Evolutionary conservation across 1,140 invertebrate species (phyloP).

Genomic region (Limonius californicus): DNA sequence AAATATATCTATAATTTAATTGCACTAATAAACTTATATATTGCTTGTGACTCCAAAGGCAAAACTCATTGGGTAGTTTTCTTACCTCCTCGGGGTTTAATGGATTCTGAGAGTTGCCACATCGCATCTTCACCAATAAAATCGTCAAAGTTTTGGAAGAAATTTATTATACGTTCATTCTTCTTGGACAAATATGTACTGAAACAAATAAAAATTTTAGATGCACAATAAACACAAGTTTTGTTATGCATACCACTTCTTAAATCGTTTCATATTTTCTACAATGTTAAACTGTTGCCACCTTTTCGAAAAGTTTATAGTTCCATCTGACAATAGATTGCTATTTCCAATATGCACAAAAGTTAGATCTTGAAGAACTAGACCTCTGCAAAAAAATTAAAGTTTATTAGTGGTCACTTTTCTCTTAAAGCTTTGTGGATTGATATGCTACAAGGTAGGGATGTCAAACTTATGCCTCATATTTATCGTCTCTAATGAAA

Average conservation of each 20-base stretch:
- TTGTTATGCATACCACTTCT: slow-evolving; percentile 93
- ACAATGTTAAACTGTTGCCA: slow-evolving; percentile 98
- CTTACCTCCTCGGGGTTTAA: slow-evolving; percentile 82
- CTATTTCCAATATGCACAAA: slow-evolving; percentile 98
- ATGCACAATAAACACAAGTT: too few relatives aligned
- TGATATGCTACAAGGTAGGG: too few relatives aligned
- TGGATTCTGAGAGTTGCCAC: slow-evolving; percentile 95
- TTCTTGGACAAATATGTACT: slow-evolving; percentile 83
- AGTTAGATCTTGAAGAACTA: slow-evolving; percentile 97
- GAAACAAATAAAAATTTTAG: too few relatives aligned
- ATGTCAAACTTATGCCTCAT: too few relatives aligned
- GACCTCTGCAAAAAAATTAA: slow-evolving; percentile 72
- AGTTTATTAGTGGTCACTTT: too few relatives aligned
- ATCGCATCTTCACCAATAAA: slow-evolving; percentile 93
- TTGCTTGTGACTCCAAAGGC: neutral
- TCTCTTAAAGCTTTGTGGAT: too few relatives aligned
- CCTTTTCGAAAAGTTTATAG: slow-evolving; percentile 94
- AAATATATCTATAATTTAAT: too few relatives aligned
- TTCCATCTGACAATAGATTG: slow-evolving; percentile 80
- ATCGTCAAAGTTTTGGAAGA: slow-evolving; percentile 97
- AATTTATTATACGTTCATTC: slow-evolving; percentile 88
- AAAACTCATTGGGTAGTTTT: slow-evolving; percentile 38
- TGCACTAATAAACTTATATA: slow-evolving; percentile 1
- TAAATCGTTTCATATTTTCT: slow-evolving; percentile 95
- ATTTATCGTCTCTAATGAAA: too few relatives aligned